Base-by-base conservation (phyloP, 2,888 invertebrate genomes). In the Cotesia congregata region DNA sequence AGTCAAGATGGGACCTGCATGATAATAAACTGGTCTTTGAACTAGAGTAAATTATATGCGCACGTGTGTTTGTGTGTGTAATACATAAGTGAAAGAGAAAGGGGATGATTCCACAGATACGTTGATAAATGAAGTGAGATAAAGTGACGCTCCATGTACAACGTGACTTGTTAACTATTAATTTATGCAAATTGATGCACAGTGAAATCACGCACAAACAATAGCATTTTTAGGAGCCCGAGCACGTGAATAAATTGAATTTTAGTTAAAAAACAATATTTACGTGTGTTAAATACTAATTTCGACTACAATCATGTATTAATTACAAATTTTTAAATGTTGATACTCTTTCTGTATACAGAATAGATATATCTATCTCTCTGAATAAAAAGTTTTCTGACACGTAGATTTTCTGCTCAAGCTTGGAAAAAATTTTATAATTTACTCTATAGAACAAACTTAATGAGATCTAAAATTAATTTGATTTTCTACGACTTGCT, bases 131-230 rank as follows among this genome's bases (percentile, higher is more conserved):
- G 6, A 50, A 50, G 50, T 50, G 50, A 67, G 67, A 67, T 20
- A 20, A 38, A n/a, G 38, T 67, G 6, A 38, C 67, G 9, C 30
- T 67, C 7, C 12, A 67, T 38, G 39, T 39, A 20, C 20, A 20
- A 39, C 67, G 67, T 67, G 67, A 67, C 67, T 39, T 20, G 15
- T 38, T 74, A 60, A 60, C 74, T 74, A 74, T 74, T 74, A 74
- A 74, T 74, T 50, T 41, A 74, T 67, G 74, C 50, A 59, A 60
- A 74, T 74, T 40, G 6, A 74, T 74, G 74, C 74, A 38, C 67
- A 74, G 59, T 38, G 67, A 39, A 74, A 74, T 74, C 74, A 74
- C 60, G 67, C 65, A 73, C 65, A 67, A 67, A 74, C 39, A 67
- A 15, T 65, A 50, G 64, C 40, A 72, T n/a, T 30, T 17, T 30